Evolutionary conservation across 2,113 vertebrate genomes (phyloP).

Genomic region (Spermophilus dauricus): DNA sequence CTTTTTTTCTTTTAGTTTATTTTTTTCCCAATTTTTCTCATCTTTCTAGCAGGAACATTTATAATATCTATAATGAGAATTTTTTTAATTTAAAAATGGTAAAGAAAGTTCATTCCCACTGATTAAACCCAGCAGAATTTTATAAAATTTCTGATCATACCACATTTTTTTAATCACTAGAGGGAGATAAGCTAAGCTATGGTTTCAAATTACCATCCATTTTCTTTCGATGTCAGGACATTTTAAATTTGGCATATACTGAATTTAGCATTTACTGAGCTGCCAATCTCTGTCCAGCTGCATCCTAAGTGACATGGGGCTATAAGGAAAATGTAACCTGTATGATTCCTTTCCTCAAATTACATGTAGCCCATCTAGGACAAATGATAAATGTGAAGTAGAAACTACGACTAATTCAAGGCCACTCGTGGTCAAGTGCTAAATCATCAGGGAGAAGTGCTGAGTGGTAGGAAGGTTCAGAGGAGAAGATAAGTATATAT

Average conservation of each 20-base stretch:
- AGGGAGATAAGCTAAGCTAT: neutral
- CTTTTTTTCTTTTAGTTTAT: neutral
- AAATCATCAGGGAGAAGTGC: neutral
- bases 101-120: neutral
- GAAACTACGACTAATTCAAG: conserved; percentile 25
- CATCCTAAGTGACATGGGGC: neutral
- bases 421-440: neutral
- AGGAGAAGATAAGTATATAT: neutral
- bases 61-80: neutral
- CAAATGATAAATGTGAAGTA: neutral
- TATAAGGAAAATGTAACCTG: neutral
- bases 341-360: conserved; percentile 24
- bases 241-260: neutral
- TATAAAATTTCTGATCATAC: neutral
- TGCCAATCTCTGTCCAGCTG: neutral
- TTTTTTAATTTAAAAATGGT: neutral
- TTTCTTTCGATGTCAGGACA: conserved; percentile 2
- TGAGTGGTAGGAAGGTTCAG: neutral
- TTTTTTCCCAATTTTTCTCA: conserved; percentile 23
- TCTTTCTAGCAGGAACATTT: neutral
- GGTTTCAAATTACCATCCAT: neutral
- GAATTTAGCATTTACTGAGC: neutral
- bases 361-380: neutral
- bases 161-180: conserved; percentile 20
- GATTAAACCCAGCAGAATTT: neutral